A percentile compares a stretch with the other conserved stretches of the same genome.
These are phyloP conservation scores for Heterodera schachtii DNA, from an alignment of 1,140 invertebrate genomes.

Conservation along the genomic window DNA sequence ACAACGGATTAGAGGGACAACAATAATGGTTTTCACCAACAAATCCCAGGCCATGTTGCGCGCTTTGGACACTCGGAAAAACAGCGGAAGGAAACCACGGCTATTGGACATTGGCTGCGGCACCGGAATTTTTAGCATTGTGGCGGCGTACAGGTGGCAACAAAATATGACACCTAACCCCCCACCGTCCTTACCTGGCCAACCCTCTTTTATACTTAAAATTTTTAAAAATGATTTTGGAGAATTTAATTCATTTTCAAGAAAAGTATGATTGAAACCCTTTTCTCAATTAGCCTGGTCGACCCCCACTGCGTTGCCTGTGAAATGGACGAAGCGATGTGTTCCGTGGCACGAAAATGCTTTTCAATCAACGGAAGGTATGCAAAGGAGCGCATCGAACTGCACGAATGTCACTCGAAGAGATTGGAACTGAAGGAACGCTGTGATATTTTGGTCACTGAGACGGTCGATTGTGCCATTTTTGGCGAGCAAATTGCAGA, in stretches of 20 bases:
- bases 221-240: neutral
- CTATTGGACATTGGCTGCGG: slow-evolving; percentile 38
- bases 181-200: too few relatives aligned
- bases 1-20: too few relatives aligned
- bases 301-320: slow-evolving; percentile 15
- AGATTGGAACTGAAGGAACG: slow-evolving; percentile 7
- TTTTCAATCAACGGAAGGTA: slow-evolving; percentile 29
- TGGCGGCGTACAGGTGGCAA: slow-evolving; percentile 18
- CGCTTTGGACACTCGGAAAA: neutral
- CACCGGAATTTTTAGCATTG: slow-evolving; percentile 38
- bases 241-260: too few relatives aligned
- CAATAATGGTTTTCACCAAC: too few relatives aligned
- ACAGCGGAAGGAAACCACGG: neutral
- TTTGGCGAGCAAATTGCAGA: slow-evolving; percentile 34
- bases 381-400: slow-evolving; percentile 3
- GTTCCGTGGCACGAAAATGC: slow-evolving; percentile 29
- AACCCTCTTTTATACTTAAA: neutral
- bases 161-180: neutral
- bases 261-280: too few relatives aligned
- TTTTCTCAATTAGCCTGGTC: neutral
- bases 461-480: slow-evolving; percentile 39
- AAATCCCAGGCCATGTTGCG: neutral
- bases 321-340: slow-evolving; percentile 35
- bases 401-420: slow-evolving; percentile 31
- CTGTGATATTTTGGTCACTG: slow-evolving; percentile 34